Percentiles rank a stretch among this genome's conserved stretches.
Conservation (phyloP, 2,113 vertebrate species). For the Muntiacus reevesi region DNA sequence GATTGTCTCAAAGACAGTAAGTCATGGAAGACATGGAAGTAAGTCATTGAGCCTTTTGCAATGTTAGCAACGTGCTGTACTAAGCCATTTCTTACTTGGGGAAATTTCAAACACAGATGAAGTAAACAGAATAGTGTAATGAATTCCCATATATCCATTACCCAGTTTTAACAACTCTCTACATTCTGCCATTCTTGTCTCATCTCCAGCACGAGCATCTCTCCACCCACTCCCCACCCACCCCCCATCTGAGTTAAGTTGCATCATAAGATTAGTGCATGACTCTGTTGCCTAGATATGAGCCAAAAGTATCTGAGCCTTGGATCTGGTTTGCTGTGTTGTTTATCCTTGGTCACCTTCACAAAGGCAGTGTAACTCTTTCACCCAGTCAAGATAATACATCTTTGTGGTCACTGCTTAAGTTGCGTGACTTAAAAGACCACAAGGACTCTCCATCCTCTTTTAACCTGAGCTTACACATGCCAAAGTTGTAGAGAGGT, state of each 20-base stretch:
- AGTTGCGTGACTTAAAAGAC: background rate
- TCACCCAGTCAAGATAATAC: background rate
- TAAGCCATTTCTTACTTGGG: background rate
- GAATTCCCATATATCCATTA: background rate
- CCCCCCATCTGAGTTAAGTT: constrained; percentile 10
- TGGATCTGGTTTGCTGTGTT: background rate
- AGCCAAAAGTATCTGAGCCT: background rate
- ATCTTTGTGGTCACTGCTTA: background rate
- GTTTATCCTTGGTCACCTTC: background rate
- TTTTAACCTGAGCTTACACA: background rate
- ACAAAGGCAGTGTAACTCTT: background rate
- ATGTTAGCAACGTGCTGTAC: constrained; percentile 4
- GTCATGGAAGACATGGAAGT: background rate
- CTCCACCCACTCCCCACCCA: background rate
- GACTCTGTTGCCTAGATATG: constrained; percentile 26
- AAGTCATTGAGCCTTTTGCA: background rate
- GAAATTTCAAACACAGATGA: constrained; percentile 9
- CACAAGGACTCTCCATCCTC: background rate
- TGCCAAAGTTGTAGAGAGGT: background rate
- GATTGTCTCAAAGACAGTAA: background rate
- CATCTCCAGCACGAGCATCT: background rate
- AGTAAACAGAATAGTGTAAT: background rate
- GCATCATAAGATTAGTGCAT: background rate
- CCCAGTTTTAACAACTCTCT: background rate
- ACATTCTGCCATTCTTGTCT: background rate